Percentiles rank a stretch among this genome's conserved stretches.
Conservation (phyloP, 2,113 vertebrate species). For the Psilopsiagon aurifrons region DNA sequence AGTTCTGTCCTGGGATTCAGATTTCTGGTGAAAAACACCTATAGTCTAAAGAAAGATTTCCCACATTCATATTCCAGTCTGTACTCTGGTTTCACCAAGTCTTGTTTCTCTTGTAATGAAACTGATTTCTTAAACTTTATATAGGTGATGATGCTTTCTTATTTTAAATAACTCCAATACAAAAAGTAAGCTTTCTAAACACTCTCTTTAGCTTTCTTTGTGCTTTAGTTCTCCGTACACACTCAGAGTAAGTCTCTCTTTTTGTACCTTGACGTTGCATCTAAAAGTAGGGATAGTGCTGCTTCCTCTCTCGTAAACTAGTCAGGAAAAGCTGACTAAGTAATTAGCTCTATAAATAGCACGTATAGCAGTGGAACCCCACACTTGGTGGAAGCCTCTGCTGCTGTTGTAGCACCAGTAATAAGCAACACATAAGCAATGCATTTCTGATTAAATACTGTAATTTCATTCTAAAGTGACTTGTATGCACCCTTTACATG, state of each 20-base stretch:
- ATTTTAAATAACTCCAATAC: not conserved
- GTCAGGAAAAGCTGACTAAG: not conserved
- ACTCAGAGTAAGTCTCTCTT: not conserved
- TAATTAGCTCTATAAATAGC: slow-evolving; percentile 2
- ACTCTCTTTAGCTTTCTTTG: not conserved
- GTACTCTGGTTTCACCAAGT: not conserved
- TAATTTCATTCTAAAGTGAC: not conserved
- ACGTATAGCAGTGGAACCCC: not conserved
- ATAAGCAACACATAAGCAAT: not conserved
- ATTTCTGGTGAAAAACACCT: not conserved
- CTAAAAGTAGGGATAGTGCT: not conserved
- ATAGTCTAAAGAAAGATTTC: not conserved
- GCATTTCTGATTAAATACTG: not conserved
- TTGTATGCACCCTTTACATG: not conserved
- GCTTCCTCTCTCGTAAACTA: not conserved
- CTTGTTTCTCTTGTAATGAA: not conserved
- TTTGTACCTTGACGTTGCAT: not conserved
- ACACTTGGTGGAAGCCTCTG: not conserved
- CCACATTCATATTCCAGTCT: not conserved
- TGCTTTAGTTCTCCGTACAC: not conserved
- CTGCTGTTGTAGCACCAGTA: not conserved
- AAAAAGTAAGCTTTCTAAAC: not conserved
- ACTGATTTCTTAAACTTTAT: not conserved
- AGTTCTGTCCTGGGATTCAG: not conserved
- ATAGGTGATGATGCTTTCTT: not conserved